phyloP scores from a whole-genome alignment of 2,888 invertebrate species.

The Brachycybe producta region DNA sequence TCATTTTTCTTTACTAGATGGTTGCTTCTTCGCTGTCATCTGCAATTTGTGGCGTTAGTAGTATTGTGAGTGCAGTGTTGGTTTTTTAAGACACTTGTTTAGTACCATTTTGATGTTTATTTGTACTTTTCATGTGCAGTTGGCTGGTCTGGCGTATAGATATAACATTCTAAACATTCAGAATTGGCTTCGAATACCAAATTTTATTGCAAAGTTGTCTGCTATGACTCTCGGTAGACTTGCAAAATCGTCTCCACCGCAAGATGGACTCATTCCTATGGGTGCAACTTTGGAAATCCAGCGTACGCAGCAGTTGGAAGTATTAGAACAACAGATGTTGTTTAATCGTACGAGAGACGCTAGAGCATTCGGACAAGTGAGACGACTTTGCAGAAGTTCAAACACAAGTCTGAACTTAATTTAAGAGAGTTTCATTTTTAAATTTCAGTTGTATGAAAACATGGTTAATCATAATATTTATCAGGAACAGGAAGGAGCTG shows the following conservation, averaged over 20 bases:
- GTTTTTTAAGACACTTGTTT: not conserved
- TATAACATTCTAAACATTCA: slow-evolving; percentile 35
- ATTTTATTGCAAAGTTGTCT: slow-evolving; percentile 30
- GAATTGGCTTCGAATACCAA: slow-evolving; percentile 34
- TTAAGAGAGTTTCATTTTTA: not conserved
- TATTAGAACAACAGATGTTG: slow-evolving; percentile 39
- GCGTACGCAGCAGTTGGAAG: slow-evolving; percentile 39
- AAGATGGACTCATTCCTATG: slow-evolving; percentile 30
- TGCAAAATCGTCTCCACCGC: slow-evolving; percentile 34
- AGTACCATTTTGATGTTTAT: not conserved
- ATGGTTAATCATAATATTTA: slow-evolving; percentile 1
- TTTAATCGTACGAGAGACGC: slow-evolving; percentile 28
- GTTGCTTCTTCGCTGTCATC: slow-evolving; percentile 31
- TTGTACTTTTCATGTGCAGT: slow-evolving; percentile 27
- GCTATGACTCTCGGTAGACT: slow-evolving; percentile 34
- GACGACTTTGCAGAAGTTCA: not conserved
- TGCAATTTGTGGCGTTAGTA: slow-evolving; percentile 34
- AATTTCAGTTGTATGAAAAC: slow-evolving; percentile 1
- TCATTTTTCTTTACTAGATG: slow-evolving; percentile 16
- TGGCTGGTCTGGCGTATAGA: slow-evolving; percentile 37
- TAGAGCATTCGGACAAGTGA: slow-evolving; percentile 13
- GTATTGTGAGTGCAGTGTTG: slow-evolving; percentile 32
- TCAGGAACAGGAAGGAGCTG: not conserved
- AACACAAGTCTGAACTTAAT: not conserved
- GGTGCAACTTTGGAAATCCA: slow-evolving; percentile 42